Evolutionary conservation across 1,140 invertebrate genomes (phyloP), one percentile per base, ranked within the genome.

Genomic region (Linepithema humile): DNA sequence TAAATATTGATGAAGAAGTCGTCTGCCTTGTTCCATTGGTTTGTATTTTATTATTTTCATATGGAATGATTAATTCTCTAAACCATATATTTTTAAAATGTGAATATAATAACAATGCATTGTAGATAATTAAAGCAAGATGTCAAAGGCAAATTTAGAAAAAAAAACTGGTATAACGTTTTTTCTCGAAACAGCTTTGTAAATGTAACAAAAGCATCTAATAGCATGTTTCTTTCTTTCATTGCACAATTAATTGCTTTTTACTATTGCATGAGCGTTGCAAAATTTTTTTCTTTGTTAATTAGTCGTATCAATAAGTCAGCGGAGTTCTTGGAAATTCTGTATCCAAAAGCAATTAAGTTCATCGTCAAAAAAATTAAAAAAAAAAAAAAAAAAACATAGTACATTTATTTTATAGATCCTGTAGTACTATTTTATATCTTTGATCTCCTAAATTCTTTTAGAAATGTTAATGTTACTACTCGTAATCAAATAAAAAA

Each of bases 211-310:
- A 5, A 40, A 53, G 29, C 17, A 32, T 77, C 9, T 50, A 65
- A 65, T 75, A 4, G 73, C 73, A 77, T 29, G 45, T 40, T 55
- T 9, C 23, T 78, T 40, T 40, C 9, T 53, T 53, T 43, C 7
- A 35, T 50, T 53, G 23, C 10, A 40, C 32, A 29, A n/a, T 38
- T 67, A 69, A 1, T n/a, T 4, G 17, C n/a, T 40, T 53, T 40
- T 38, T 77, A 48, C 4, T 4, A n/a, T 38, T 69, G 75, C 75
- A 78, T 78, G 75, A 20, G 15, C 15, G 38, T 77, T 77, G 23
- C 23, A 20, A 65, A 32, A 7, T 6, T 43, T 26, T 9, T 62
- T 38, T 17, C 32, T 38, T 5, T n/a, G 17, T 69, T 50, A n/a
- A 5, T 67, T 26, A 5, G 38, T 29, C 50, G 20, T 43, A 40